A percentile compares a stretch with the other conserved stretches of the same genome.
Evolutionary conservation across 1,140 invertebrate genomes (phyloP).

Genomic region (Glossosoma conforme): DNA sequence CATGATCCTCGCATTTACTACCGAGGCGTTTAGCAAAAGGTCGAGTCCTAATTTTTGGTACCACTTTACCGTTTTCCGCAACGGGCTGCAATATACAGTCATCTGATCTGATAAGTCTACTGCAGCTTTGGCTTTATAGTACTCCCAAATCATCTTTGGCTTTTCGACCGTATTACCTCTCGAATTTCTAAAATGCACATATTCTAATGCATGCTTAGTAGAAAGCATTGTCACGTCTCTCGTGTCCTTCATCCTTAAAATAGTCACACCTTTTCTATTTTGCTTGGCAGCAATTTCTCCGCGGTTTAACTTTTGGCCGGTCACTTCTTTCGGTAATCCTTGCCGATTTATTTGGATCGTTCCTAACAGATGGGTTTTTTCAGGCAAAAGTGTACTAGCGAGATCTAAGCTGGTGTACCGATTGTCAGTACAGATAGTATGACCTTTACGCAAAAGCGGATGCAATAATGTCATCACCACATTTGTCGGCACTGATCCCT

Average conservation of each 20-base stretch:
- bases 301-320: conserved; percentile 29
- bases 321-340: conserved; percentile 29
- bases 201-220: conserved; percentile 26
- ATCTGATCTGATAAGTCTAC: conserved; percentile 29
- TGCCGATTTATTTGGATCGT: conserved; percentile 28
- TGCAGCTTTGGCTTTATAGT: conserved; percentile 27
- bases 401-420: conserved; percentile 32
- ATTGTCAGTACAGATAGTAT: conserved; percentile 29
- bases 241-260: conserved; percentile 33
- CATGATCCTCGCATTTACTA: conserved; percentile 31
- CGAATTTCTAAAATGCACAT: conserved; percentile 8
- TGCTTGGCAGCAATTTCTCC: conserved; percentile 29
- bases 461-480: conserved; percentile 31
- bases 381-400: conserved; percentile 27
- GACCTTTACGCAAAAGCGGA: conserved; percentile 27
- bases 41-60: conserved; percentile 34
- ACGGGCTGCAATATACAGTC: conserved; percentile 17
- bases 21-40: conserved; percentile 20
- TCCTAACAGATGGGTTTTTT: conserved; percentile 32
- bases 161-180: conserved; percentile 20
- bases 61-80: conserved; percentile 30
- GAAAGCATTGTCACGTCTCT: conserved; percentile 32
- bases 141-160: conserved; percentile 30
- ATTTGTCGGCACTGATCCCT: conserved; percentile 27
- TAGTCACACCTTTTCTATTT: conserved; percentile 29